Base-by-base conservation (phyloP, 2,888 invertebrate genomes). In the Scotopteryx bipunctaria region DNA sequence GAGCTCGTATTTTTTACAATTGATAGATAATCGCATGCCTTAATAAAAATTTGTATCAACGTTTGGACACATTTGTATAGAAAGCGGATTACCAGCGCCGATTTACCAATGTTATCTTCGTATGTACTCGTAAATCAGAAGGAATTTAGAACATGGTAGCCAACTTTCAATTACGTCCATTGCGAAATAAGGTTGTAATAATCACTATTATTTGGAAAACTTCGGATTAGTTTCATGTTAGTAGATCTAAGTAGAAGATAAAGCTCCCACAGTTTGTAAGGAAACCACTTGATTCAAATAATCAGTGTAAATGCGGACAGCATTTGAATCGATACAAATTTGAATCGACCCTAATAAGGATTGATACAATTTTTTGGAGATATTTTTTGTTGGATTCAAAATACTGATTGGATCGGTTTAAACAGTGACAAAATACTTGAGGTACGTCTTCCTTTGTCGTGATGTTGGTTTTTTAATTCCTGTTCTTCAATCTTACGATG, bases 361-460 rank as follows among this genome's bases (percentile, higher is more conserved):
- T 42, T 77, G 71, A 62, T 69, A 64, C 49, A 53, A 63, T 78
- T 83, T 82, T 40, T 46, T 47, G 27, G 2, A 8, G 32, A 11
- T 31, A 79, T 83, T 84, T 71, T 77, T 67, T 63, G 57, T 71
- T 69, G 69, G 72, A 65, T 76, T 76, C 76, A 76, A 74, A n/a
- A 72, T 70, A 71, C 79, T 77, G 89, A 89, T 89, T 78, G 77
- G 74, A 89, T 89, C 89, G 77, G 83, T 83, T 80, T 67, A 81
- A 58, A 88, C 88, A 89, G 85, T 89, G 89, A 89, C 89, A 88
- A 89, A 89, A 89, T 87, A 86, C 87, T 83, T 67, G 77, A 75
- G 74, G 65, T 32, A 32, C 72, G 67, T 76, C 73, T 81, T 79
- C 79, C 78, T 89, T 88, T 89, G 87, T 88, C 79, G 78, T 73